These are phyloP conservation scores for Catamblyrhynchus diadema DNA, from an alignment of 2,797 vertebrate species.

Conservation along the genomic window DNA sequence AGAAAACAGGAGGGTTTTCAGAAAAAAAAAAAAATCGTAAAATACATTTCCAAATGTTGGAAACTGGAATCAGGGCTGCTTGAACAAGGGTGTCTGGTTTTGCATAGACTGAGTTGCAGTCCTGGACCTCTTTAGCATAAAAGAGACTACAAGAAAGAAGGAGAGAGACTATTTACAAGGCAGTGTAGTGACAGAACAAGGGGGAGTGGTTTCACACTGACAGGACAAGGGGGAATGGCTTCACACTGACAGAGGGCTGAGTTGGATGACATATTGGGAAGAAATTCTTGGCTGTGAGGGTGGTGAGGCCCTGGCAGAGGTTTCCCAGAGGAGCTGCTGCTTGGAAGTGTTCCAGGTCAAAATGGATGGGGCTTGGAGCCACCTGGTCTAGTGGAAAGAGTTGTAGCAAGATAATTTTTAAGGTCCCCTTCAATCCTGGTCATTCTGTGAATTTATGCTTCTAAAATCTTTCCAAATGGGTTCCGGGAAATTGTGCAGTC, in stretches of 20 bases:
- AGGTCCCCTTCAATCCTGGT: too few relatives aligned
- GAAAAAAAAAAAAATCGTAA: not conserved
- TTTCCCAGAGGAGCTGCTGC: not conserved
- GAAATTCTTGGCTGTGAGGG: not conserved
- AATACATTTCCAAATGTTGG: not conserved
- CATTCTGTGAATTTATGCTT: not conserved
- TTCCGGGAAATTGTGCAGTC: not conserved
- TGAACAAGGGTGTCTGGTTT: not conserved
- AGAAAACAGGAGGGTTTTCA: not conserved
- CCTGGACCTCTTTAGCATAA: not conserved
- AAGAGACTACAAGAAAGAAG: not conserved
- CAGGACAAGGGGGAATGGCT: not conserved
- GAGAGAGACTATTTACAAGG: not conserved
- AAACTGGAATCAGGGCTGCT: not conserved
- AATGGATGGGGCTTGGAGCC: not conserved
- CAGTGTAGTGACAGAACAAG: not conserved
- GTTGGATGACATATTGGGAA: not conserved
- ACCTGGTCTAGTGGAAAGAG: not conserved
- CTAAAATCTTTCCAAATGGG: not conserved
- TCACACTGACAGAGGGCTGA: not conserved
- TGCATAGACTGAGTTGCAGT: not conserved
- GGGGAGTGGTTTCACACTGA: not conserved
- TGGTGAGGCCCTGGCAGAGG: not conserved
- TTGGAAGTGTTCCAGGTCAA: not conserved
- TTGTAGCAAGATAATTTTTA: not conserved